phyloP scores from a whole-genome alignment of 2,113 vertebrate species.

The Lophius piscatorius region DNA sequence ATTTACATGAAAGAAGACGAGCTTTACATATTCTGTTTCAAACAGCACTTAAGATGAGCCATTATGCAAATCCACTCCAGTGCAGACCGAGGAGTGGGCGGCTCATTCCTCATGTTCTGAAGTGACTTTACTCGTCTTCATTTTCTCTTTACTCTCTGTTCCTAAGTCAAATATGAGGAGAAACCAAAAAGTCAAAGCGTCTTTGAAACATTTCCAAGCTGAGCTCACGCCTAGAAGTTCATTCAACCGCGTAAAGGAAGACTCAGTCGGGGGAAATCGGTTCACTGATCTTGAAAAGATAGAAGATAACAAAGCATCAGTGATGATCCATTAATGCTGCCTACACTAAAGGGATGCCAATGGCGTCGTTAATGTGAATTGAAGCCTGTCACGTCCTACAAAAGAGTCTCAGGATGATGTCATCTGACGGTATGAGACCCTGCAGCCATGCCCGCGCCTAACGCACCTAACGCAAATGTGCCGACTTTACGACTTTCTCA shows the following conservation, averaged over 20 bases:
- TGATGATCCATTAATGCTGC: no score
- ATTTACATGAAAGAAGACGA: constrained; percentile 6
- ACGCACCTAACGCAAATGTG: constrained; percentile 3
- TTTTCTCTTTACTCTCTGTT: not conserved
- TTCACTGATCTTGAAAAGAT: not conserved
- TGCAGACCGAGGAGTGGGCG: not conserved
- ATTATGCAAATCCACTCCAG: not conserved
- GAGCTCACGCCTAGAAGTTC: no score
- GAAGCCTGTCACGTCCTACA: constrained; percentile 26
- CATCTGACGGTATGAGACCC: constrained; percentile 34
- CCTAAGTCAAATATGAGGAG: no score
- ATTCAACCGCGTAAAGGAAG: not conserved
- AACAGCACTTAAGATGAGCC: not conserved
- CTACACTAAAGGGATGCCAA: not conserved
- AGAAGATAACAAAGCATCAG: not conserved
- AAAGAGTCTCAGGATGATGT: constrained; percentile 8
- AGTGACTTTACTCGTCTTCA: not conserved
- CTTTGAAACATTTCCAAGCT: no score
- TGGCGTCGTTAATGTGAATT: not conserved
- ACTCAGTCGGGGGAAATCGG: not conserved
- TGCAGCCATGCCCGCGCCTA: constrained; percentile 40
- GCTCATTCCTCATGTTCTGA: not conserved
- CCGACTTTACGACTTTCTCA: constrained; percentile 24
- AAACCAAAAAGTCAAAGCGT: not conserved
- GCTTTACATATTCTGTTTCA: not conserved